A percentile compares a stretch with the other conserved stretches of the same genome.
Conservation (phyloP, 2,888 invertebrate genomes). For the Heteromyza rotundicornis region DNA sequence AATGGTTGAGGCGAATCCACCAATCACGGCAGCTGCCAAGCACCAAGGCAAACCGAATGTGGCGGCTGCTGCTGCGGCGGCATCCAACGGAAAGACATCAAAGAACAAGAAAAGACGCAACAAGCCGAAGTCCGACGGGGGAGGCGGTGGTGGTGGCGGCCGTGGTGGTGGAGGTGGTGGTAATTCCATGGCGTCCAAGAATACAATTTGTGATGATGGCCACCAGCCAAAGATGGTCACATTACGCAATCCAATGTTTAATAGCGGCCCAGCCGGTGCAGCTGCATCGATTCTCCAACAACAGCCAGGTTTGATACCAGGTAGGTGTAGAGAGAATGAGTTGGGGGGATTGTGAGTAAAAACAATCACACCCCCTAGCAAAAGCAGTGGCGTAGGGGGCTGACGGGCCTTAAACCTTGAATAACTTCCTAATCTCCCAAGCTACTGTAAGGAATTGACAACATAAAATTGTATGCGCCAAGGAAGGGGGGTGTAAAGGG, state of each 20-base stretch:
- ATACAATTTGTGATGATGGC: no score
- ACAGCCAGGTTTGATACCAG: slow-evolving; percentile 37
- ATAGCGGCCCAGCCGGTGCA: slow-evolving; percentile 40
- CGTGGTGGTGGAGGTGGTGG: slow-evolving; percentile 20
- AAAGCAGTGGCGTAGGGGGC: no score
- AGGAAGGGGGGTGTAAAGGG: no score
- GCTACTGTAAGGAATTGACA: no score
- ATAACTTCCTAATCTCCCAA: no score
- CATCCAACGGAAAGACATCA: slow-evolving; percentile 47
- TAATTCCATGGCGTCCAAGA: slow-evolving; percentile 12
- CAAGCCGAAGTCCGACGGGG: slow-evolving; percentile 48
- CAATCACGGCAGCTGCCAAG: slow-evolving; percentile 27
- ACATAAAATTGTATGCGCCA: no score
- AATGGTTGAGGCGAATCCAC: slow-evolving; percentile 59
- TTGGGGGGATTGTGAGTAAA: no score
- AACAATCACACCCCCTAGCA: no score
- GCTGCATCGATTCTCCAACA: slow-evolving; percentile 39
- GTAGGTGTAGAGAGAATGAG: no score
- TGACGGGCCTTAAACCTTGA: no score
- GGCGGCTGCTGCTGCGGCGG: slow-evolving; percentile 43
- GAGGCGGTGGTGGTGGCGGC: slow-evolving; percentile 25
- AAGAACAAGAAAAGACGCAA: slow-evolving; percentile 55
- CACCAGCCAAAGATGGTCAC: slow-evolving; percentile 72
- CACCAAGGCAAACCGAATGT: slow-evolving; percentile 27
- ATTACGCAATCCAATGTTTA: slow-evolving; percentile 78